Evolutionary conservation across 35 echinoderm and acorn worm species (phyloP).

Genomic region (Chiridota heheva): DNA sequence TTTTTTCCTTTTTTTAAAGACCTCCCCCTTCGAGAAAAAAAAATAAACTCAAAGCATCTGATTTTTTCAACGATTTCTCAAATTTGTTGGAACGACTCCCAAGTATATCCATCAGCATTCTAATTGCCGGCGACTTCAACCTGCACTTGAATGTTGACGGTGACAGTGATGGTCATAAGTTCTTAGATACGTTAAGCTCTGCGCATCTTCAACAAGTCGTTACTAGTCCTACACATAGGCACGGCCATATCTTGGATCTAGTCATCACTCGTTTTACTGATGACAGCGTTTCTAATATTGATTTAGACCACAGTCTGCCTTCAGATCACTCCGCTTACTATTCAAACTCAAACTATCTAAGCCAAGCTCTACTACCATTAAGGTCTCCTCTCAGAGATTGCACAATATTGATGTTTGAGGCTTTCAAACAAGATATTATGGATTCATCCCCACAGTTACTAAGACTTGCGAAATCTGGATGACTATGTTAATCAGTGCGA

Average conservation of each 20-base stretch:
- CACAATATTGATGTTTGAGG: no score
- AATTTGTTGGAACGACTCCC: slow-evolving; percentile 43
- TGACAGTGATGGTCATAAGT: slow-evolving; percentile 23
- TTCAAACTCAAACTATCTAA: no score
- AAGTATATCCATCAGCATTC: slow-evolving; percentile 30
- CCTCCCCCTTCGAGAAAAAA: slow-evolving; percentile 50
- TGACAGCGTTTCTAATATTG: slow-evolving; percentile 30
- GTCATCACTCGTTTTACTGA: slow-evolving; percentile 35
- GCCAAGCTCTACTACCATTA: no score
- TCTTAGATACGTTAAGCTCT: slow-evolving; percentile 38
- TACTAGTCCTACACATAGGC: slow-evolving; percentile 13
- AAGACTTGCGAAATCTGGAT: no score
- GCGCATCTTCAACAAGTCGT: slow-evolving; percentile 53
- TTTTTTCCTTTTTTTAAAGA: slow-evolving; percentile 42
- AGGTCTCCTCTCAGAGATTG: no score
- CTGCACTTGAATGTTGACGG: slow-evolving; percentile 53
- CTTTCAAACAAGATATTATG: no score
- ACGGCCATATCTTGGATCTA: slow-evolving; percentile 62
- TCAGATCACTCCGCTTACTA: slow-evolving; percentile 68
- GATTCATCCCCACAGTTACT: no score
- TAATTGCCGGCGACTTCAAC: slow-evolving; percentile 70
- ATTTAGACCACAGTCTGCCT: slow-evolving; percentile 21
- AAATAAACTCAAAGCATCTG: slow-evolving; percentile 34
- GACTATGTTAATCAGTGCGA: no score
- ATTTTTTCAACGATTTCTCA: slow-evolving; percentile 59